These are phyloP conservation scores for Plectrocnemia conspersa DNA, from an alignment of 1,140 invertebrate species.

Conservation along the genomic window DNA sequence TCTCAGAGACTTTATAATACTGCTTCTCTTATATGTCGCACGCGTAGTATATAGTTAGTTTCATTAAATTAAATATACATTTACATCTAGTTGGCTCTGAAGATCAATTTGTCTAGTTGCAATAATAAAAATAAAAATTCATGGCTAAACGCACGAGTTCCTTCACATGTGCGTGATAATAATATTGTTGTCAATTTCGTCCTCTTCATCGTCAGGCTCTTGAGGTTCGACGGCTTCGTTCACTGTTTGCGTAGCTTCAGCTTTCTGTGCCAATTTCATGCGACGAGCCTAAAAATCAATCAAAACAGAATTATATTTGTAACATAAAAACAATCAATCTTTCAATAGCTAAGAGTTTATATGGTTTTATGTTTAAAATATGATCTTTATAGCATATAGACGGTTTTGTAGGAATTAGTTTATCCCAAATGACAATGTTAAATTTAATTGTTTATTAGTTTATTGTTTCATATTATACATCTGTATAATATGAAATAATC, in stretches of 20 bases:
- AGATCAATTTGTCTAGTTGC: too few species aligned
- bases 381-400: background rate
- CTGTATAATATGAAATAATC: background rate
- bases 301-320: conserved; percentile 14
- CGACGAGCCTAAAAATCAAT: conserved; percentile 42
- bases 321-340: background rate
- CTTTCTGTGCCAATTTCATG: conserved; percentile 63
- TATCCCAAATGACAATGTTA: conserved; percentile 1
- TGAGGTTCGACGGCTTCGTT: conserved; percentile 54
- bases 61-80: too few species aligned
- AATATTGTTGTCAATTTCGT: conserved; percentile 80
- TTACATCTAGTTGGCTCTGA: too few species aligned
- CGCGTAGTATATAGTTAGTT: too few species aligned
- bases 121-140: too few species aligned
- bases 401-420: background rate
- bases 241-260: conserved; percentile 54
- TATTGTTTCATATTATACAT: background rate
- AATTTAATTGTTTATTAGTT: background rate
- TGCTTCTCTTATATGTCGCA: too few species aligned
- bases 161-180: conserved; percentile 75
- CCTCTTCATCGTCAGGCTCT: conserved; percentile 76
- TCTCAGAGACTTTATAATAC: too few species aligned
- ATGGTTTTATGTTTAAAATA: background rate
- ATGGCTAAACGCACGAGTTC: background rate
- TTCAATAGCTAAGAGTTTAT: background rate